Percentiles rank a stretch among this genome's conserved stretches.
These are phyloP conservation scores for Elachura formosa DNA, from an alignment of 2,113 vertebrate species.

Conservation along the genomic window DNA sequence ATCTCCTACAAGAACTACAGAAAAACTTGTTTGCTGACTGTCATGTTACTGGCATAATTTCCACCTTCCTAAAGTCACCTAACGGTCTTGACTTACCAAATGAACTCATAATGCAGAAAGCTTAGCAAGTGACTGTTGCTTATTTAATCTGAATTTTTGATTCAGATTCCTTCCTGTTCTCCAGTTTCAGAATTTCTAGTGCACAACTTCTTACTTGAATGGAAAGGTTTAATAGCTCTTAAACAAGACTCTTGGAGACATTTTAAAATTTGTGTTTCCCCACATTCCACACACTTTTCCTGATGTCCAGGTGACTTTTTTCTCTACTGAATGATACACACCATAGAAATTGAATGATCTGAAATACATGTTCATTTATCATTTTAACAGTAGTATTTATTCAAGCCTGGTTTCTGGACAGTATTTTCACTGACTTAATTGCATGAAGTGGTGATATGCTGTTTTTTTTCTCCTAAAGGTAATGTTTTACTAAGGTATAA, in stretches of 20 bases:
- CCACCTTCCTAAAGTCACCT: conserved; percentile 28
- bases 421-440: neutral
- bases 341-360: neutral
- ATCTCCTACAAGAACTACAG: conserved; percentile 4
- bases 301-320: neutral
- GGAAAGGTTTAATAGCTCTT: neutral
- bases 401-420: neutral
- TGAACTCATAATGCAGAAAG: conserved; percentile 11
- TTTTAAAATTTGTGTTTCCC: neutral
- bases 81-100: conserved; percentile 42
- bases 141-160: neutral
- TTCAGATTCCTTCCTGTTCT: conserved; percentile 17
- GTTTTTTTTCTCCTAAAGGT: neutral
- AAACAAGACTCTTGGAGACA: neutral
- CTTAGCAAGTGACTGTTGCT: neutral
- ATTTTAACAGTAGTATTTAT: neutral
- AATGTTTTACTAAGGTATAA: neutral
- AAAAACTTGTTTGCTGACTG: conserved; percentile 33
- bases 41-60: conserved; percentile 31
- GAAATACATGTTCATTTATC: neutral
- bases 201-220: conserved; percentile 1
- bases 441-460: neutral
- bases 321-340: neutral
- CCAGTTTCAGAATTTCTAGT: conserved; percentile 29
- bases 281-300: neutral